Conservation (phyloP, 2,888 invertebrate species). For the Mylabris sibirica region DNA sequence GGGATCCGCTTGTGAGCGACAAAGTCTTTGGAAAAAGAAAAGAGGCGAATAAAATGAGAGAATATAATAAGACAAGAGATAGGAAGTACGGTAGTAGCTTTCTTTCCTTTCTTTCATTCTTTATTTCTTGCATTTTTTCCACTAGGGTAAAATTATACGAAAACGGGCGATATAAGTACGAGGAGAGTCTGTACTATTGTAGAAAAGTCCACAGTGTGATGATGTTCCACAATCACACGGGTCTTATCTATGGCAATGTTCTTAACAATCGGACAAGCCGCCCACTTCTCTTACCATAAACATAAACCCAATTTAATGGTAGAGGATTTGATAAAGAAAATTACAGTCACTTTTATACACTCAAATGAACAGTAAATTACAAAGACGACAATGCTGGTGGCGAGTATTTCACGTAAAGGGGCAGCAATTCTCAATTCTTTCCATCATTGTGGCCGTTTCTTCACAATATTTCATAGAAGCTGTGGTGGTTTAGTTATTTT, state of each 20-base stretch:
- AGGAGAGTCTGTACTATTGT: neutral
- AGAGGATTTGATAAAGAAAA: constrained; percentile 34
- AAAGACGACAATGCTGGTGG: neutral
- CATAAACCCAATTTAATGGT: constrained; percentile 34
- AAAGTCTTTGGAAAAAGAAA: neutral
- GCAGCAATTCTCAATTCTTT: neutral
- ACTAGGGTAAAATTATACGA: neutral
- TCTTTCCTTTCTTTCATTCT: neutral
- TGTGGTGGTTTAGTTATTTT: neutral
- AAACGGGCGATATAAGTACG: neutral
- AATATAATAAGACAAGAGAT: constrained; percentile 2
- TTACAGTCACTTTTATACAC: constrained; percentile 30
- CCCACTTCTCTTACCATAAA: constrained; percentile 24
- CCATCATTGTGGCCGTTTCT: neutral
- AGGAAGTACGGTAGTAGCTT: neutral
- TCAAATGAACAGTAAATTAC: constrained; percentile 18
- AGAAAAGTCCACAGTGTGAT: neutral
- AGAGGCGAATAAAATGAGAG: neutral
- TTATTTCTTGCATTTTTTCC: neutral
- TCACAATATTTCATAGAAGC: neutral
- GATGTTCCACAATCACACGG: neutral
- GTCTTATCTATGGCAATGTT: constrained; percentile 1
- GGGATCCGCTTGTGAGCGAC: neutral
- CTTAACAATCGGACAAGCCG: neutral
- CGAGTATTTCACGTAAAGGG: neutral